A percentile compares a stretch with the other conserved stretches of the same genome.
These are phyloP conservation scores for Scelioninae gen. 1 DNA, from an alignment of 2,888 invertebrate genomes.

Conservation along the genomic window DNA sequence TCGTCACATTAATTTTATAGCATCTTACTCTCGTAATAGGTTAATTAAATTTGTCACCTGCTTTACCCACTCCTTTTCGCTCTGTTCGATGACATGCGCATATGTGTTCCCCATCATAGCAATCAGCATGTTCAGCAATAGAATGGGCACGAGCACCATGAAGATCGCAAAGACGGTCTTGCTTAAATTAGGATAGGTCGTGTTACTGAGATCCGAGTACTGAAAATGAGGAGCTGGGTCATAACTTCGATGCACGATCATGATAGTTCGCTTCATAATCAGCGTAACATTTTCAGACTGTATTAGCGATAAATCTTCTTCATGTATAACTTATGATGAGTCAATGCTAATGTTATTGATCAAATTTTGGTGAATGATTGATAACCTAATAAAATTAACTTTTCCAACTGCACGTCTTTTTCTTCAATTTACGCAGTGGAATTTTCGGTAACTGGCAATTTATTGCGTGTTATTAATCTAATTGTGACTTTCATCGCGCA, in stretches of 20 bases:
- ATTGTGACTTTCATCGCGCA: neutral
- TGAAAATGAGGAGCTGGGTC: conserved; percentile 84
- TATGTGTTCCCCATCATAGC: conserved; percentile 99
- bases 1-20: conserved; percentile 39
- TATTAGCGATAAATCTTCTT: conserved; percentile 44
- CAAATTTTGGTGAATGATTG: conserved; percentile 49
- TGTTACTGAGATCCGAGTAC: conserved; percentile 96
- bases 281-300: conserved; percentile 33
- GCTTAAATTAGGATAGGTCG: conserved; percentile 95
- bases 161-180: conserved; percentile 98
- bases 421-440: neutral
- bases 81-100: conserved; percentile 98
- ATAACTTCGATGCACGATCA: conserved; percentile 45
- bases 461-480: conserved; percentile 15
- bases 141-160: conserved; percentile 98
- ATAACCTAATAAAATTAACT: conserved; percentile 29
- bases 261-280: conserved; percentile 56
- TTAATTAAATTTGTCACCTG: conserved; percentile 86
- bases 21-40: conserved; percentile 42
- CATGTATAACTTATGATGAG: conserved; percentile 38
- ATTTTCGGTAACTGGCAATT: conserved; percentile 13
- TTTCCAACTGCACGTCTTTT: neutral
- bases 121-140: conserved; percentile 98
- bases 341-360: conserved; percentile 48
- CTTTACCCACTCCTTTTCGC: conserved; percentile 99